Evolutionary conservation across 1,140 invertebrate genomes (phyloP), one percentile per base, ranked within the genome.

Genomic region (Formica selysi): DNA sequence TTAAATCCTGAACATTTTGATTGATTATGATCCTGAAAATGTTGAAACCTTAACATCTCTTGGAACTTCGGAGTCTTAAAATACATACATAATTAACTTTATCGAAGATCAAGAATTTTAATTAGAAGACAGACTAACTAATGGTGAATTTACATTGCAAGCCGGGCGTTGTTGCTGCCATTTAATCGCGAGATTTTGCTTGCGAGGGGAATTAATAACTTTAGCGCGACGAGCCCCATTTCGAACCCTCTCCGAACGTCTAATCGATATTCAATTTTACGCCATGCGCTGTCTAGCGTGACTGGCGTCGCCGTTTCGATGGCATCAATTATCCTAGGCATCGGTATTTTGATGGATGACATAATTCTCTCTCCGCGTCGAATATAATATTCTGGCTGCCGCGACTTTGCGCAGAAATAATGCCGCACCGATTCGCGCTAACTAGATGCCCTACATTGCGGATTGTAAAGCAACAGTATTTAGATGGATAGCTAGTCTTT

Each of bases 261-360:
- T 91, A 91, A 91, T 91, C 90, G 90, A 91, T 91, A 91, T 91
- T 91, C 90, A 91, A 91, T 91, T 91, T 91, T 91, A 90, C 90
- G 90, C 90, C 90, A 90, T 89, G 90, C 88, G 89, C 90, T 90
- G 89, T 91, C 90, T 90, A 91, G 89, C 89, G 88, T 91, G 87
- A 90, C 90, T 90, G 90, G 89, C 89, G 87, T 89, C 87, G 85
- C 76, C 87, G 85, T 89, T 89, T 85, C 89, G 90, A 91, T 91
- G 90, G 89, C 89, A 91, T 91, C 90, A 91, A 91, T 91, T 91
- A 91, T 90, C 90, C 90, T 91, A 90, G 89, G 87, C 87, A 91
- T 89, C 90, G 90, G 85, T 91, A 91, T 91, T 91, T 91, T 91
- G 90, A 91, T 91, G 87, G 90, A 91, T 91, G 90, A 80, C 89